Evolutionary conservation across 2,113 vertebrate genomes (phyloP), one percentile per base, ranked within the genome.

Genomic region (Laterallus jamaicensis): DNA sequence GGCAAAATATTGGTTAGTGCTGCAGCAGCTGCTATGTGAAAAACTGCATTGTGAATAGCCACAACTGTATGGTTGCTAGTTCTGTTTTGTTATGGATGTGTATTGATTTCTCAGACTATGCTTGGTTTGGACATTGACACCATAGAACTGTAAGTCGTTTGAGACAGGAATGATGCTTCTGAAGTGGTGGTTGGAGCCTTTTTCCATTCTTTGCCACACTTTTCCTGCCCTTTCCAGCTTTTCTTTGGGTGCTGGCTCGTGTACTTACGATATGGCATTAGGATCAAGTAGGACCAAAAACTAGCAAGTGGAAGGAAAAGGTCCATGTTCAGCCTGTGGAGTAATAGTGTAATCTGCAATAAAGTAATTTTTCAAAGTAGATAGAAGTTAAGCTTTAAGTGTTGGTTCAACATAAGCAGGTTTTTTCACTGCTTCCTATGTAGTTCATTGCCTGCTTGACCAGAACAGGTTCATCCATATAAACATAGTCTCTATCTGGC

Each of bases 331-430:
- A 32, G 5, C 29, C 52, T 70, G 37, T 24, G 35, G 50, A 52
- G 25, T 39, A 67, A 2, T 7, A 55, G 22, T 31, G 4, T 13
- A 55, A 73, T 37, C 24, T 80, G 14, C 22, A 60, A 9, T 19
- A 3, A 10, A 31, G 28, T 55, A 86, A 8, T 11, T 92, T 87
- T 86, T 82, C 2, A 1, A 32, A 67, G 39, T 0, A 47, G 55
- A 35, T 8, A 4, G 22, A 70, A 60, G n/a, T n/a, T 49, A 21
- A 69, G 20, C 73, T 50, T 19, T 40, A 69, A 39, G 31, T 22
- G 12, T 37, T 77, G 15, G 29, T 54, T 71, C 3, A 5, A 1
- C 0, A 0, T 52, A 8, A 0, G 0, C 6, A 10, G 9, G 0
- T 40, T 80, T 90, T 60, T 22, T 60, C 35, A 16, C 54, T 40